Percentiles rank a stretch among this genome's conserved stretches.
phyloP scores from a whole-genome alignment of 2,113 vertebrate genomes.

The Oncorhynchus clarkii region DNA sequence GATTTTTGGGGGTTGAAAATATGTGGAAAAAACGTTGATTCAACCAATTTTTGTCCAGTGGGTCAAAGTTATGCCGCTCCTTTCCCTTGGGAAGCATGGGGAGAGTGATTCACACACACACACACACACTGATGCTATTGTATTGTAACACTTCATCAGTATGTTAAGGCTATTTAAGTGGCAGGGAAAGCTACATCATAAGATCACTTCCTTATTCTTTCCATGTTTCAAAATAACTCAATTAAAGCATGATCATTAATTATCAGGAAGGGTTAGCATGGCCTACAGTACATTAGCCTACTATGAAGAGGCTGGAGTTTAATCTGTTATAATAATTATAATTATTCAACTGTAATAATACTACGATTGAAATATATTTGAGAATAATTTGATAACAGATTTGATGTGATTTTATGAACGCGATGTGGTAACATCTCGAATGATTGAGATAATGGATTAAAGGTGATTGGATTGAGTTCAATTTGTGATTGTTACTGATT shows the following conservation, averaged over 20 bases:
- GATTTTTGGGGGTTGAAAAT: too few species aligned
- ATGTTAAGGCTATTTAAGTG: too few species aligned
- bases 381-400: neutral
- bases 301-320: too few species aligned
- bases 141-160: neutral
- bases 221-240: too few species aligned
- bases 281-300: too few species aligned
- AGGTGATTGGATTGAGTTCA: constrained; percentile 40
- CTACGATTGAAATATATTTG: neutral
- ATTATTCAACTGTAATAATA: neutral
- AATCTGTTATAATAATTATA: neutral
- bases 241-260: too few species aligned
- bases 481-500: neutral
- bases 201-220: too few species aligned
- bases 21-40: neutral
- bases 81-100: constrained; percentile 33
- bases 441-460: neutral
- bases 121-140: constrained; percentile 21
- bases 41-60: constrained; percentile 1
- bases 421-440: neutral
- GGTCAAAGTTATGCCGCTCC: constrained; percentile 28
- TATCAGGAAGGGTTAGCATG: too few species aligned
- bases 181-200: too few species aligned
- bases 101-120: constrained; percentile 46
- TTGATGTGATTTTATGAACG: neutral